Percentiles rank a stretch among this genome's conserved stretches.
These are phyloP conservation scores for Tetraneura akinire DNA, from an alignment of 1,140 invertebrate genomes.

Conservation along the genomic window DNA sequence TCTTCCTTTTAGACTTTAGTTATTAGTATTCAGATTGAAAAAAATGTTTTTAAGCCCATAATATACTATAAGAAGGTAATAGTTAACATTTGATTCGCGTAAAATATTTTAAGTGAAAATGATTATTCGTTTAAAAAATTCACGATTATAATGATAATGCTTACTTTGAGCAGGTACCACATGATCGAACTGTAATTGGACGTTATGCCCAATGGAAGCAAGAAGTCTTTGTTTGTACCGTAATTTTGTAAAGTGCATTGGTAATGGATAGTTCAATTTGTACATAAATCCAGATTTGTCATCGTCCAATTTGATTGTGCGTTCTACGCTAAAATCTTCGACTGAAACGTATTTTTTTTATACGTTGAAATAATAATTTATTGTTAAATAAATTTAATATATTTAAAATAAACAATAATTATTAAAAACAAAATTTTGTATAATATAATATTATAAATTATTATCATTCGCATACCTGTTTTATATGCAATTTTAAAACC, in stretches of 20 bases:
- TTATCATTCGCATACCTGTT: constrained; percentile 61
- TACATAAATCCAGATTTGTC: constrained; percentile 58
- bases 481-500: constrained; percentile 67
- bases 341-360: constrained; percentile 23
- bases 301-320: constrained; percentile 24
- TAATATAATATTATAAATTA: not conserved
- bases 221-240: constrained; percentile 64
- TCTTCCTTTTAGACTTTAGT: no score
- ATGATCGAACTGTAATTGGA: constrained; percentile 62
- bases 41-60: no score
- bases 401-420: no score
- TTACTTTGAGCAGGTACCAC: constrained; percentile 59
- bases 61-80: no score
- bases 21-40: no score
- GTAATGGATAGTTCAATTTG: constrained; percentile 61
- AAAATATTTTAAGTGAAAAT: no score
- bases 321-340: constrained; percentile 37
- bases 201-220: constrained; percentile 64
- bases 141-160: not conserved
- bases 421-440: no score
- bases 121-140: no score
- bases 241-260: constrained; percentile 55
- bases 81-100: no score
- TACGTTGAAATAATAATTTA: no score
- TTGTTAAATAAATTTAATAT: no score